Evolutionary conservation across 2,113 vertebrate genomes (phyloP), one percentile per base, ranked within the genome.

Genomic region (Trogon surrucura): DNA sequence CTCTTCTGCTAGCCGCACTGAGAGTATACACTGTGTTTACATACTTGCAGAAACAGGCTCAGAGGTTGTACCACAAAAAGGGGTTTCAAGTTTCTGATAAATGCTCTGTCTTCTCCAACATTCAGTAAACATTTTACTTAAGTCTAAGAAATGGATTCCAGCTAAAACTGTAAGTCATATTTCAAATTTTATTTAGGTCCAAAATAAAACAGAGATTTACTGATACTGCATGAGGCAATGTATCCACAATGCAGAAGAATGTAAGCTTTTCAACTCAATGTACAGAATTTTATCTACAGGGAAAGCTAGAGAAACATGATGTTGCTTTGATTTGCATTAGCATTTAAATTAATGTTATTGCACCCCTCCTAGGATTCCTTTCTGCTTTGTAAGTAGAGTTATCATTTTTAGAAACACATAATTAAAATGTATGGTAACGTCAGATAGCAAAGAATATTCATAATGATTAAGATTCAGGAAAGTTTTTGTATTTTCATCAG

Each of bases 291-390:
- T 95, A 88, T 90, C 85, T 93, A 95, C 73, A 94, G 88, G 87
- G 81, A 93, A 95, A 93, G 90, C 89, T 93, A 95, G 73, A 97
- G 93, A 92, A 93, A 92, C 72, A 83, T 21, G n/a, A 77, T 71
- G 77, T 92, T 84, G 88, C 50, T 88, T 78, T 64, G 61, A 80
- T 71, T 75, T 91, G 58, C 65, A 78, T 96, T 97, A 95, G 92
- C 95, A 96, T 84, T 83, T 89, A 84, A 95, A 92, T 91, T 78
- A 93, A 85, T 82, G 88, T 95, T 95, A 97, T 95, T 96, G 92
- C 89, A 97, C 92, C 92, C 88, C 88, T 83, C 64, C 73, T 94
- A 85, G 38, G n/a, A 85, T 88, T 95, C 93, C 57, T 94, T 95
- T 95, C 90, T 92, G 58, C 64, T 93, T 94, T 89, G 51, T 80